Base-by-base conservation (phyloP, 2,797 vertebrate species). In the Lutjanus argentimaculatus region DNA sequence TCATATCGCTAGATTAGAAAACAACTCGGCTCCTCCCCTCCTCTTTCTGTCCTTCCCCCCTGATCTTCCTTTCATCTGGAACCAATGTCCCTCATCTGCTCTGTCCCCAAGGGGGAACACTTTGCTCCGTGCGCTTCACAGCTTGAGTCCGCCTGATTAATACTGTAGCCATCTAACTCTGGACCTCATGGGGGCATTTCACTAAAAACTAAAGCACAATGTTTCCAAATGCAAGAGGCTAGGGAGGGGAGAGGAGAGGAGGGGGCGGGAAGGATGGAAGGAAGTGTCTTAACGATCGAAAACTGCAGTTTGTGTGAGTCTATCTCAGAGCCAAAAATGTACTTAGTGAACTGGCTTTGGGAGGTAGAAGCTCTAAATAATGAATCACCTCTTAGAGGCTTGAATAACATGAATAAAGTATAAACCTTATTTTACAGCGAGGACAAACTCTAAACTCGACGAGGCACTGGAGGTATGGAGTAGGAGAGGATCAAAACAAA, bases 401-500 rank as follows among this genome's bases (percentile, higher is more conserved):
- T 91, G 91, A 91, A 93, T 93, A 92, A 92, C 93, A 94, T 95
- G 91, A 95, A 95, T 93, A 91, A 95, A 91, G 91, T 79, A 95
- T 94, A 90, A 92, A 90, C 80, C 84, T 53, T 80, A 88, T 85
- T 92, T 91, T 88, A 90, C 81, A 85, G 79, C 40, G 49, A 81
- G 71, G 79, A 70, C 91, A 84, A 90, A 88, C 83, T 85, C 77
- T 59, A 76, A 87, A 88, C 22, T 77, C 73, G 67, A 76, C 3
- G 30, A 36, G 30, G 11, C 70, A 69, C 72, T 66, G 75, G 62
- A 71, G 84, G 72, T 72, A 87, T 22, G 45, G 49, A 62, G 80
- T 5, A 74, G 67, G 63, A 2, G 2, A 64, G 61, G 49, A 72
- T 57, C 58, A 59, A 82, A 84, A 83, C 19, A 51, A 69, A 72